Evolutionary conservation across 2,113 vertebrate genomes (phyloP).

Genomic region (Nibea coibor): DNA sequence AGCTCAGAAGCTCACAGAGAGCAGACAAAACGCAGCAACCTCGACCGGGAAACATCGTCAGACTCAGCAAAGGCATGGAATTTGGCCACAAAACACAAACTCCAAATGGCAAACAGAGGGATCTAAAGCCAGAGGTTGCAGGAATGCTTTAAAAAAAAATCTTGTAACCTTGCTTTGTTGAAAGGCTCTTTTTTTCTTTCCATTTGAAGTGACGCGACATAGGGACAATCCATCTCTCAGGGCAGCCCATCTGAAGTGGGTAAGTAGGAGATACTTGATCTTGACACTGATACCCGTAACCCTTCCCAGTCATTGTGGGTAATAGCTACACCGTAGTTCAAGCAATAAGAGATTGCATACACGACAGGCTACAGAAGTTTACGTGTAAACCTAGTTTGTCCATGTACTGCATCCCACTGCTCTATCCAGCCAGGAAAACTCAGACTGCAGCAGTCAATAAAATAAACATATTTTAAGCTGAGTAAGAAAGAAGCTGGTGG

Average conservation of each 20-base stretch:
- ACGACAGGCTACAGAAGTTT: constrained; percentile 46
- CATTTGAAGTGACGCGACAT: constrained; percentile 38
- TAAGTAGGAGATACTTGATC: constrained; percentile 71
- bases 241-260: constrained; percentile 61
- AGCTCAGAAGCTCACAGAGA: constrained; percentile 51
- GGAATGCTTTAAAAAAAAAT: constrained; percentile 19
- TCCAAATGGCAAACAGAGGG: constrained; percentile 4
- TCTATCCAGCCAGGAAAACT: constrained; percentile 24
- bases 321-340: constrained; percentile 20
- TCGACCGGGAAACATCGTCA: constrained; percentile 24
- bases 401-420: constrained; percentile 16
- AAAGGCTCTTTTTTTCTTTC: constrained; percentile 1
- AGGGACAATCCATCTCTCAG: constrained; percentile 54
- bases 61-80: constrained; percentile 38
- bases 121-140: constrained; percentile 24
- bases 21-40: constrained; percentile 53
- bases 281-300: constrained; percentile 49
- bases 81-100: constrained; percentile 2
- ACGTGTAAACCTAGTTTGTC: constrained; percentile 23
- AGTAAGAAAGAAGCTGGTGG: constrained; percentile 1
- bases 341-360: constrained; percentile 5
- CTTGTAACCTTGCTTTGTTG: constrained; percentile 25
- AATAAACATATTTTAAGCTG: constrained; percentile 52
- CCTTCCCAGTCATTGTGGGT: constrained; percentile 30
- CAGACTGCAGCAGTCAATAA: constrained; percentile 41